Percentiles rank a stretch among this genome's conserved stretches.
phyloP scores from a whole-genome alignment of 1,140 invertebrate genomes.

The Anadara kagoshimensis region DNA sequence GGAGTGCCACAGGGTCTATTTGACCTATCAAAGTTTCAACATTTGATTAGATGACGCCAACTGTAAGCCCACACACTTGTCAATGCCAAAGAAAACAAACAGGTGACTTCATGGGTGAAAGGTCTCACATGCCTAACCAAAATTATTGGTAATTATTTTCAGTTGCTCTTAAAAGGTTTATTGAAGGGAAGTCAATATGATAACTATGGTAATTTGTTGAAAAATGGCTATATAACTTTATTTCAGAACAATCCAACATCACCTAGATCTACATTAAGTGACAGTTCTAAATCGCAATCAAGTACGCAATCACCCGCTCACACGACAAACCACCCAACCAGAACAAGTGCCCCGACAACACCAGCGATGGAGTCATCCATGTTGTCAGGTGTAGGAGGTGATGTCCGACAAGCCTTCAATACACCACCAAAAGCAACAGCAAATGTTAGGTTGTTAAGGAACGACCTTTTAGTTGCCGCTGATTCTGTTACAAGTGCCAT shows the following conservation, averaged over 20 bases:
- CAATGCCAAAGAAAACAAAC: no score
- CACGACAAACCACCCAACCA: background rate
- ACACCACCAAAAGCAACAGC: conserved; percentile 48
- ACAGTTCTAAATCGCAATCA: conserved; percentile 76
- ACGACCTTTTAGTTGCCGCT: conserved; percentile 91
- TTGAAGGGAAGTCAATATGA: no score
- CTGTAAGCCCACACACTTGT: no score
- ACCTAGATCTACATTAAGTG: conserved; percentile 91
- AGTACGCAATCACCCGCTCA: conserved; percentile 73
- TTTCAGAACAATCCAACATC: conserved; percentile 80
- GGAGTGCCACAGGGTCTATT: no score
- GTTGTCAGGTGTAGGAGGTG: conserved; percentile 74
- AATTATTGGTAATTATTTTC: no score
- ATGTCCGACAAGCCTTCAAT: conserved; percentile 73
- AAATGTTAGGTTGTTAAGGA: conserved; percentile 71
- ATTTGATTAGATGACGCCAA: no score
- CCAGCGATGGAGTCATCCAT: conserved; percentile 59
- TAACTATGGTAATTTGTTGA: no score
- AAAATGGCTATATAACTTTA: background rate
- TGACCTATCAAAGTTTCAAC: no score
- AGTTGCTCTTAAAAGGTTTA: no score
- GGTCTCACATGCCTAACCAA: no score
- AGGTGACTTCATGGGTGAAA: no score
- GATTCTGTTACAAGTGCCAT: conserved; percentile 97
- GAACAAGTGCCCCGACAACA: conserved; percentile 17